Percentiles rank a stretch among this genome's conserved stretches.
phyloP scores from a whole-genome alignment of 30 jellyfish, hydroid and myxozoan genomes.

The Hydra vulgaris region DNA sequence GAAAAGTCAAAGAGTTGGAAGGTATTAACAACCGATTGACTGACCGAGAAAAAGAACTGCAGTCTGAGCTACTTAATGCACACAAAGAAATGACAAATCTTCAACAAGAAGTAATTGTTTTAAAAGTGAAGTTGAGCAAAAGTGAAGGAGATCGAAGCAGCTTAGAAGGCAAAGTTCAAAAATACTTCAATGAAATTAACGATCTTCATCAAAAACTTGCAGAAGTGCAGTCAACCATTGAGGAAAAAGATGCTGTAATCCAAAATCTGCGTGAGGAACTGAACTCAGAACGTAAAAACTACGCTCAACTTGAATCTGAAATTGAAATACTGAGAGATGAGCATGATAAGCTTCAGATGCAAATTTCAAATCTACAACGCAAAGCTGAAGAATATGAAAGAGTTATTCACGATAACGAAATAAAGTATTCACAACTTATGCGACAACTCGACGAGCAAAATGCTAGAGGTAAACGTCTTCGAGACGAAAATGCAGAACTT shows the following conservation, averaged over 20 bases:
- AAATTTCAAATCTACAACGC: conserved; percentile 34
- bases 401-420: conserved; percentile 57
- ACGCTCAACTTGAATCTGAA: conserved; percentile 68
- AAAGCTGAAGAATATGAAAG: conserved; percentile 57
- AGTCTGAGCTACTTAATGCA: conserved; percentile 56
- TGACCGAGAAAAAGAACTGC: conserved; percentile 83
- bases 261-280: conserved; percentile 55
- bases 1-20: conserved; percentile 68
- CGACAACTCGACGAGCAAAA: conserved; percentile 68
- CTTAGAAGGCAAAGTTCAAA: conserved; percentile 45
- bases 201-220: conserved; percentile 74
- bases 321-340: conserved; percentile 40
- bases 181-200: conserved; percentile 43
- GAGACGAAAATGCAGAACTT: conserved; percentile 50
- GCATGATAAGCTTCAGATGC: conserved; percentile 42
- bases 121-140: conserved; percentile 62
- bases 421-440: conserved; percentile 31
- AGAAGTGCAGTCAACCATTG: conserved; percentile 66
- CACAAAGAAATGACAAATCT: conserved; percentile 57
- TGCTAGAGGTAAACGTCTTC: conserved; percentile 58
- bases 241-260: conserved; percentile 66
- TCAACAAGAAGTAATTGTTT: conserved; percentile 45
- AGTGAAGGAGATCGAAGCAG: conserved; percentile 61
- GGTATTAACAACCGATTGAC: conserved; percentile 59
- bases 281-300: conserved; percentile 46